phyloP scores from a whole-genome alignment of 2,113 vertebrate genomes.

The Pterocles burchelli region DNA sequence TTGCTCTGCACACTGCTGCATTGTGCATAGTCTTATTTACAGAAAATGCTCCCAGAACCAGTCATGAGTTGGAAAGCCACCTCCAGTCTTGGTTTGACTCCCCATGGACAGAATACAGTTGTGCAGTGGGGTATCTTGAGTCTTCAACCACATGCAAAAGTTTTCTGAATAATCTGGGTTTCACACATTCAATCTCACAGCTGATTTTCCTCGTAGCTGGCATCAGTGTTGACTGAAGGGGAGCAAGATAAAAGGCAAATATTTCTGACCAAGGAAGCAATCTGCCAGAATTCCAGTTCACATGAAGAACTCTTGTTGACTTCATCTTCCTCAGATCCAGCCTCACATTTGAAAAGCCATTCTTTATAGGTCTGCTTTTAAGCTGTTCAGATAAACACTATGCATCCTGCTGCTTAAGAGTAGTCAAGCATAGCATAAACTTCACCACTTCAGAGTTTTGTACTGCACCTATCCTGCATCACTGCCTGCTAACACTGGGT shows the following conservation, averaged over 20 bases:
- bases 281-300: neutral
- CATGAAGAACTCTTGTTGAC: neutral
- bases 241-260: neutral
- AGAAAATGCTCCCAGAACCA: neutral
- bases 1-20: neutral
- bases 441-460: neutral
- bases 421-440: neutral
- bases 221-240: neutral
- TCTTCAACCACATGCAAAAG: neutral
- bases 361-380: neutral
- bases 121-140: neutral
- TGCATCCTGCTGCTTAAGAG: neutral
- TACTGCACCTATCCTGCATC: neutral
- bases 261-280: neutral
- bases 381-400: neutral
- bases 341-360: neutral
- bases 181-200: neutral
- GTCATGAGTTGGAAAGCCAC: neutral
- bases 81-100: neutral
- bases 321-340: neutral
- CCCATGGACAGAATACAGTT: neutral
- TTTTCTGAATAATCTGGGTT: neutral
- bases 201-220: neutral
- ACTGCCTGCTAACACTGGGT: neutral
- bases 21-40: neutral